phyloP scores from a whole-genome alignment of 2,888 invertebrate genomes.

The Metacarcinus magister region DNA sequence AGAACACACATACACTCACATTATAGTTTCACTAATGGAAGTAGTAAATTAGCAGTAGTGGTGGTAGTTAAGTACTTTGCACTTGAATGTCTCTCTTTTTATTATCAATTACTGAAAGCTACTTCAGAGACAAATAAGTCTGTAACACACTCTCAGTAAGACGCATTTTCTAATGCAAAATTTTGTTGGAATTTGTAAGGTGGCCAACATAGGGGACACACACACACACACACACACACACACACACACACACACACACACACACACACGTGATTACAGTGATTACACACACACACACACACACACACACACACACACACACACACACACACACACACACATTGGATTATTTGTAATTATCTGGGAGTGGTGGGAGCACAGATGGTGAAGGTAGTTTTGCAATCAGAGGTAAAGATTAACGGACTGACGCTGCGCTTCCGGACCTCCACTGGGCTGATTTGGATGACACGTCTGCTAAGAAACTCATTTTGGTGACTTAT shows the following conservation, averaged over 20 bases:
- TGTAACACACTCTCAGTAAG: neutral
- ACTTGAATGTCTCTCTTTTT: too few relatives aligned
- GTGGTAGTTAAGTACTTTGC: neutral
- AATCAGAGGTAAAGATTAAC: neutral
- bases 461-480: neutral
- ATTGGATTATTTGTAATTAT: neutral
- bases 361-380: neutral
- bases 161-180: neutral
- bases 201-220: neutral
- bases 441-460: neutral
- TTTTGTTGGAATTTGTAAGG: neutral
- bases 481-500: neutral
- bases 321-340: neutral
- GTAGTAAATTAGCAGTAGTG: neutral
- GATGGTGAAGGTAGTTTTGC: neutral
- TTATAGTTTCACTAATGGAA: neutral
- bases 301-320: constrained; percentile 34
- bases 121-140: too few relatives aligned
- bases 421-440: neutral
- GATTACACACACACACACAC: neutral
- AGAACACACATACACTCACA: neutral
- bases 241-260: neutral
- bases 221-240: too few relatives aligned
- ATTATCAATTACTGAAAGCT: too few relatives aligned
- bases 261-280: neutral